Base-by-base conservation (phyloP, 2,797 vertebrate species). In the Gymnopithys bicolor region DNA sequence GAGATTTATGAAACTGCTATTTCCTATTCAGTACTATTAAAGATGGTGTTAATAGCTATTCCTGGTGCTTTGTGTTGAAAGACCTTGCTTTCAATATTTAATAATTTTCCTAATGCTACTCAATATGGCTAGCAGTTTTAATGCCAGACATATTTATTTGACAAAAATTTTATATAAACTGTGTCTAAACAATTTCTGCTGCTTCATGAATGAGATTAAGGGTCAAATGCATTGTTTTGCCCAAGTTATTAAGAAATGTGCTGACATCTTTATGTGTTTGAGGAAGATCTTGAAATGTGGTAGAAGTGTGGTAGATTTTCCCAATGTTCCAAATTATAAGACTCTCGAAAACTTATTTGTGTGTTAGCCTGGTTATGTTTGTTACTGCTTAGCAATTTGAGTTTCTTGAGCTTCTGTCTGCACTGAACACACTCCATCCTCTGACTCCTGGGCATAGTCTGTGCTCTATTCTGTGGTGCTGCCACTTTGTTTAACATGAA, bases 251-350 rank as follows among this genome's bases (percentile, higher is more conserved):
- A 83, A 88, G 90, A 92, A 68, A 83, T 51, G 52, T 95, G 84
- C 76, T 96, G 92, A 94, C 66, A 85, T 89, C 43, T 91, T 90
- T 82, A 87, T 0, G 5, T 49, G 89, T 92, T 80, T 63, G 32
- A 87, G 24, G 41, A 92, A 77, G 71, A 41, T 84, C 68, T 89
- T 95, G 87, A 96, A 95, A 96, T 91, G 68, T 97, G 49, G 67
- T 73, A 86, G 63, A 85, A 84, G 45, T 70, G 74, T 84, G 64
- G 68, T 49, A 83, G 68, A 67, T 87, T 91, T 92, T 83, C 32
- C 28, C 56, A 60, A 2, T 67, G 62, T 89, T 80, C 32, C 58
- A 55, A 69, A 74, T 68, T 80, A 55, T 33, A 60, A 51, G 35
- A 59, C 27, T 87, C 28, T 80, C 32, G 79, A 78, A 94, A 76